Conservation (phyloP, 2,797 vertebrate species). For the Sardinella longiceps region DNA sequence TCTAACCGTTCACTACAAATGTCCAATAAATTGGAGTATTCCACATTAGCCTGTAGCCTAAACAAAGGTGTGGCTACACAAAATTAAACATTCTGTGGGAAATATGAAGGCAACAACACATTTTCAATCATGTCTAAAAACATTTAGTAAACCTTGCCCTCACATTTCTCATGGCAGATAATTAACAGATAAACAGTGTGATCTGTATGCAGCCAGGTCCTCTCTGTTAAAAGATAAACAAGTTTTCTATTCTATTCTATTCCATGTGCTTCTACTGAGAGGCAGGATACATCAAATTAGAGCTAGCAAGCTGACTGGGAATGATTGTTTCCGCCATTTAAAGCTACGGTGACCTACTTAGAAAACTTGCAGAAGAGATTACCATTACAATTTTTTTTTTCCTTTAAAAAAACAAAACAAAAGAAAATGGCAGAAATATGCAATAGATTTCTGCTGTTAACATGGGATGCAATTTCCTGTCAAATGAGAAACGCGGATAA, state of each 20-base stretch:
- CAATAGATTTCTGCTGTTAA: conserved; percentile 3
- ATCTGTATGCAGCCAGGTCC: not conserved
- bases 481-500: conserved; percentile 28
- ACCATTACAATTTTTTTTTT: not conserved
- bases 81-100: not conserved
- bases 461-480: conserved; percentile 21
- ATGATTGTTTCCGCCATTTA: conserved; percentile 51
- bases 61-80: not conserved
- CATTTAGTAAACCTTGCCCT: conserved; percentile 44
- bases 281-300: conserved; percentile 47
- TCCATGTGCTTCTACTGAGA: conserved; percentile 13
- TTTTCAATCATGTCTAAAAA: conserved; percentile 19
- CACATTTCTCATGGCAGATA: conserved; percentile 42
- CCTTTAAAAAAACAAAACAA: not conserved
- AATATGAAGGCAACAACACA: not conserved
- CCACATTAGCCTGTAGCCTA: not conserved
- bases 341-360: conserved; percentile 52
- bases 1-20: not conserved
- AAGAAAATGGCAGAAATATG: conserved; percentile 18
- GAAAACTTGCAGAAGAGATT: conserved; percentile 40
- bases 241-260: conserved; percentile 49
- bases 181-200: not conserved
- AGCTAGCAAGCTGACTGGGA: conserved; percentile 46
- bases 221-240: conserved; percentile 13
- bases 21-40: not conserved